Evolutionary conservation across 2,113 vertebrate genomes (phyloP), one percentile per base, ranked within the genome.

Genomic region (Scolopax mira): DNA sequence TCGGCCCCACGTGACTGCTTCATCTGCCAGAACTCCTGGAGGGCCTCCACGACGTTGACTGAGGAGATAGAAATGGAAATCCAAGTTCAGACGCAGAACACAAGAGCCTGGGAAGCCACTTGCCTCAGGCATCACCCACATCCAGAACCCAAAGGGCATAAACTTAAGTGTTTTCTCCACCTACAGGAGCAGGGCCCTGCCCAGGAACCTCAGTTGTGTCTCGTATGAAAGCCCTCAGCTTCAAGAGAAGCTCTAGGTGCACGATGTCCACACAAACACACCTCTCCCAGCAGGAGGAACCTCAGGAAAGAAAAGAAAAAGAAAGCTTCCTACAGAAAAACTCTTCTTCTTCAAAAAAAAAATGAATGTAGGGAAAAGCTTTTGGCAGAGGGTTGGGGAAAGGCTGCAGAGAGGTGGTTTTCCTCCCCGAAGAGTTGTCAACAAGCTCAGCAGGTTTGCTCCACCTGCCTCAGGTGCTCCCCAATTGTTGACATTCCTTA

Each of bases 11-110:
- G 98, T 1, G 98, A 99, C 85, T 99, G 98, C 93, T 99, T 99
- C 99, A 99, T 99, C 98, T 99, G 99, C 99, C 99, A 99, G 95
- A 99, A 99, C 89, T 99, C 99, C 98, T 99, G 99, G 16, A 99
- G 98, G 4, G 99, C 99, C 87, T 99, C 99, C 97, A 99, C 99
- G 61, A 99, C 99, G 14, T 99, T 99, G 90, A 99, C 99, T 99
- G 91, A 3, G 83, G 54, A 89, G 30, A 94, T 33, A 90, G 70
- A 54, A 81, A 27, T 0, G 21, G 48, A 39, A 18, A 18, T 3
- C 1, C 3, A 3, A 12, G 37, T 8, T 39, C 18, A 21, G 39
- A 21, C 3, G 4, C 9, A 15, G 30, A 16, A 23, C 46, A 24
- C 42, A 3, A 16, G 35, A 31, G 25, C 18, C 37, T 5, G 33